Conservation (phyloP, 2,797 vertebrate species). For the Pteropus rufus region DNA sequence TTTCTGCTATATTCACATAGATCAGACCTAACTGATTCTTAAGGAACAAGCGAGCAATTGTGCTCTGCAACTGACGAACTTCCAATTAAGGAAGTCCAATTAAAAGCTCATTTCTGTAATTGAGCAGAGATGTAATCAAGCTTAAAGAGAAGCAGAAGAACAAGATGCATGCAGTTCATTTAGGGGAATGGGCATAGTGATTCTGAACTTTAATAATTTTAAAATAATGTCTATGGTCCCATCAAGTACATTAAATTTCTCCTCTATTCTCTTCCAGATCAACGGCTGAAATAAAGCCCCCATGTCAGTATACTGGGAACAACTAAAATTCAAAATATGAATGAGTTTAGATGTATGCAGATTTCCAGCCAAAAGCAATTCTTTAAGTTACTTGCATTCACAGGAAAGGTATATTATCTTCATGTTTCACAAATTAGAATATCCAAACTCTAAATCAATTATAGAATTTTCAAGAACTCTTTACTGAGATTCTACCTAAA, state of each 20-base stretch:
- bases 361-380: background rate
- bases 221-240: slow-evolving; percentile 5
- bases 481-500: background rate
- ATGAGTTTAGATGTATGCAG: background rate
- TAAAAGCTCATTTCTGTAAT: slow-evolving; percentile 75
- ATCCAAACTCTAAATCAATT: background rate
- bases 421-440: background rate
- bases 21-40: slow-evolving; percentile 55
- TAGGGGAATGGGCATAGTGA: slow-evolving; percentile 16
- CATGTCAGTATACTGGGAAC: background rate
- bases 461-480: background rate
- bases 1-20: slow-evolving; percentile 33
- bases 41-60: slow-evolving; percentile 52
- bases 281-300: background rate
- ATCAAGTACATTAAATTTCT: slow-evolving; percentile 19
- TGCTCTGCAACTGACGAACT: slow-evolving; percentile 42
- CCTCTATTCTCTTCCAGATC: background rate
- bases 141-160: slow-evolving; percentile 57
- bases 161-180: slow-evolving; percentile 49
- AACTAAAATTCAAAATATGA: slow-evolving; percentile 43
- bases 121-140: slow-evolving; percentile 71
- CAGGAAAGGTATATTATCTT: background rate
- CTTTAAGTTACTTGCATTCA: background rate
- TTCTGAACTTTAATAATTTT: slow-evolving; percentile 40
- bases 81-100: slow-evolving; percentile 73